Base-by-base conservation (phyloP, 2,888 invertebrate genomes). In the Aelia acuminata region DNA sequence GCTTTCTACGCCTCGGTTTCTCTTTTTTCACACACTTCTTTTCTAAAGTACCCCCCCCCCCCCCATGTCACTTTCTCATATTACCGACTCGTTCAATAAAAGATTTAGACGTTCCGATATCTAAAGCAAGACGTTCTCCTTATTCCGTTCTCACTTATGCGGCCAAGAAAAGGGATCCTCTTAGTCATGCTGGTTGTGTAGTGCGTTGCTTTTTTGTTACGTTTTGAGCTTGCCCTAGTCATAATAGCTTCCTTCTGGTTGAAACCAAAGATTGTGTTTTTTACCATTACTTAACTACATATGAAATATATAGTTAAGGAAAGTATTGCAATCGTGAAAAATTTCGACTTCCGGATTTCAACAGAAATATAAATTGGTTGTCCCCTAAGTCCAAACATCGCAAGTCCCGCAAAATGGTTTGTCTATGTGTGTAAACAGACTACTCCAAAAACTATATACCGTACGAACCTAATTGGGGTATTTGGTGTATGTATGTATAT, bases 21-120 rank as follows among this genome's bases (percentile, higher is more conserved):
- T 80, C 80, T 80, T 80, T 80, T 80, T 80, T 80, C 80, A 43
- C 80, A 70, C 43, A 47, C 80, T 43, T 80, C 80, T 43, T 43
- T 80, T 80, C 10, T 35, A 39, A 80, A n/a, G 43, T n/a, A 18
- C 22, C n/a, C n/a, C n/a, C n/a, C n/a, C n/a, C n/a, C n/a, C n/a
- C n/a, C n/a, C 43, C 80, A 7, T 80, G 43, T 80, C 80, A 80
- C 80, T 80, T 80, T 80, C 80, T 43, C 43, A n/a, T 43, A 80
- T 80, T 80, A 39, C 39, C 43, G 5, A n/a, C 43, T 35, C 11
- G n/a, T 47, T 80, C 43, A 80, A 80, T 80, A 47, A n/a, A n/a
- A 80, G 80, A 43, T 80, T 39, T 80, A 80, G 80, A 43, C 43
- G 80, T 80, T 80, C n/a, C 43, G n/a, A 39, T 47, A 47, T 80